Evolutionary conservation across 2,888 invertebrate species (phyloP), one percentile per base, ranked within the genome.

Genomic region (Cancer borealis): DNA sequence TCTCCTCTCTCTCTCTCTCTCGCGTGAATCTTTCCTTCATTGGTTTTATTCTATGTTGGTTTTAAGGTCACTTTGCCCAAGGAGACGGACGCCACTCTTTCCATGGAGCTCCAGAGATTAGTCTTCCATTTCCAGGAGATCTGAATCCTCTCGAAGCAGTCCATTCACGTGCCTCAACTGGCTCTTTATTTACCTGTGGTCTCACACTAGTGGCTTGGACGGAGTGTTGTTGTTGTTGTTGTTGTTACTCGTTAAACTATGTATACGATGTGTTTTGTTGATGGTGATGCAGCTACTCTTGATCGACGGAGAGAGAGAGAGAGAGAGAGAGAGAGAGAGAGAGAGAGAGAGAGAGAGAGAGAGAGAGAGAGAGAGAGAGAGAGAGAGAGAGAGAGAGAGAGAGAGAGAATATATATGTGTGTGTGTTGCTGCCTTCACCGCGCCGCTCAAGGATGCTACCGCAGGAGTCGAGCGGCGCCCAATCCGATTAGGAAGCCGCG

Each of bases 401-500:
- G 54, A 54, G 54, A 54, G 10, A 54, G 10, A 14, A 54, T 14
- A 54, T 54, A 54, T 12, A 66, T 21, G 21, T 17, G 4, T 4
- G 21, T 17, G n/a, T 66, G n/a, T 66, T n/a, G n/a, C n/a, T n/a
- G n/a, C 66, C 66, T n/a, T n/a, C 66, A n/a, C 66, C 66, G 66
- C 66, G n/a, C n/a, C 66, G n/a, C 66, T 66, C 66, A 66, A 66
- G 66, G 66, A 66, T 66, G 66, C n/a, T n/a, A n/a, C 66, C 66
- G 1, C n/a, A 66, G 66, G n/a, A 66, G 66, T 66, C n/a, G n/a
- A 66, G 66, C 66, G 66, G 21, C 1, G 66, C n/a, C 66, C 66
- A 66, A 66, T 66, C 66, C 66, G 66, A 66, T 66, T 66, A 66
- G 66, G 66, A n/a, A 21, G 66, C 66, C 66, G 66, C 66, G 54